Percentiles rank a stretch among this genome's conserved stretches.
These are phyloP conservation scores for Loxodonta africana DNA, from an alignment of 2,113 vertebrate species.

Conservation along the genomic window DNA sequence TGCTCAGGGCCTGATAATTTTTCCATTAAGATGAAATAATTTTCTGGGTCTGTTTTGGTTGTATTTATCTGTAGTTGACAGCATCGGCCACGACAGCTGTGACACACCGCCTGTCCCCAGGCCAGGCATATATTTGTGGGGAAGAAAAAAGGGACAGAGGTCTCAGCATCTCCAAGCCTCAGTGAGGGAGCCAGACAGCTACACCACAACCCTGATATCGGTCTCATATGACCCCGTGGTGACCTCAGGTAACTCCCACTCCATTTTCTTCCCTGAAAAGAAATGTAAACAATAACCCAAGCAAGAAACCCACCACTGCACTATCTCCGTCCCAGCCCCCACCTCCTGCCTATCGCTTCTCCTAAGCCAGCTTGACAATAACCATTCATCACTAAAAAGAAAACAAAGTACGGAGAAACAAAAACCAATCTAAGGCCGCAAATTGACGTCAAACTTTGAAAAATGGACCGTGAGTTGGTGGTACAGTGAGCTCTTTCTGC, in stretches of 20 bases:
- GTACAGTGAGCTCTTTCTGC: constrained; percentile 42
- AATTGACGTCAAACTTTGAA: constrained; percentile 84
- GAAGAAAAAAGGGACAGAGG: constrained; percentile 30
- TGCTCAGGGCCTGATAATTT: constrained; percentile 82
- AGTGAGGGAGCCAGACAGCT: constrained; percentile 10
- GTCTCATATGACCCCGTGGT: constrained; percentile 34
- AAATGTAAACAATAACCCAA: constrained; percentile 65
- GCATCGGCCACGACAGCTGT: constrained; percentile 61
- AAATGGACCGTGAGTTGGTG: constrained; percentile 77
- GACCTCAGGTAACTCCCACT: constrained; percentile 73
- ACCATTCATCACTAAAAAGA: constrained; percentile 83
- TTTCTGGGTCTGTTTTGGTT: constrained; percentile 83
- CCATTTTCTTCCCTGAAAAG: constrained; percentile 74
- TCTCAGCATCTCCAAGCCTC: neutral
- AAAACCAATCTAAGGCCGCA: constrained; percentile 84
- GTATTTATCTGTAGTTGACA: constrained; percentile 81
- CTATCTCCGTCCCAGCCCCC: constrained; percentile 38
- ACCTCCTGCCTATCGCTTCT: constrained; percentile 78
- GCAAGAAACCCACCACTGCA: neutral
- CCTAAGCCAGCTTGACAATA: constrained; percentile 82
- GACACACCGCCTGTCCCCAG: constrained; percentile 47
- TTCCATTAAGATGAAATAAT: constrained; percentile 86
- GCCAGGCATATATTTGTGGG: neutral
- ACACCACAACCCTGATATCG: neutral
- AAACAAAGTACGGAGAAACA: constrained; percentile 83